Evolutionary conservation across 1,140 invertebrate genomes (phyloP).

Genomic region (Antheraea mylitta): DNA sequence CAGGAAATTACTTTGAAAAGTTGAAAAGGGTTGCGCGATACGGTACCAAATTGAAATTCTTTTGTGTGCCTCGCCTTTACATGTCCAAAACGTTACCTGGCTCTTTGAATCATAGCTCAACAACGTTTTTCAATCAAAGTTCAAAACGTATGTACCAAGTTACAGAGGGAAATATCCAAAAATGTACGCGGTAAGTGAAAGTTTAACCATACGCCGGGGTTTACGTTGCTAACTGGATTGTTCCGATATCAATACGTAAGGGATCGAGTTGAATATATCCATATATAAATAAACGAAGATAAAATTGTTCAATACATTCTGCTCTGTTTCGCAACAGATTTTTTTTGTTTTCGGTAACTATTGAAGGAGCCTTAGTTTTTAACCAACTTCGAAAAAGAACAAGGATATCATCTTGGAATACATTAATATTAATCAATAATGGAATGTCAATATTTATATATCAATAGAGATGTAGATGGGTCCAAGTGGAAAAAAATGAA

Average conservation of each 20-base stretch:
- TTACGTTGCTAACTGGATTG: conserved; percentile 2
- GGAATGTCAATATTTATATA: too few relatives aligned
- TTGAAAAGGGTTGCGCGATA: conserved; percentile 71
- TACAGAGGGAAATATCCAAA: conserved; percentile 15
- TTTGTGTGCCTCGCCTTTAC: conserved; percentile 62
- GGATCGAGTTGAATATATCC: not conserved
- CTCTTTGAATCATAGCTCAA: conserved; percentile 49
- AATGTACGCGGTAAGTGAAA: conserved; percentile 5
- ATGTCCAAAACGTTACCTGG: conserved; percentile 61
- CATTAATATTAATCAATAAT: too few relatives aligned
- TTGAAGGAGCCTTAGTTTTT: too few relatives aligned
- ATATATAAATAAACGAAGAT: too few relatives aligned
- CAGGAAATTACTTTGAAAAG: conserved; percentile 70
- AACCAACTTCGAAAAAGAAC: too few relatives aligned
- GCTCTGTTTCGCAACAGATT: too few relatives aligned
- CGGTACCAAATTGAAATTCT: conserved; percentile 73
- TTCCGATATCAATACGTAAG: not conserved
- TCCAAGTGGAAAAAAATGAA: too few relatives aligned
- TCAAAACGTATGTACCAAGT: conserved; percentile 27
- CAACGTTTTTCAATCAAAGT: conserved; percentile 45
- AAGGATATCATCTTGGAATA: too few relatives aligned
- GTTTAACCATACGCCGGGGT: not conserved
- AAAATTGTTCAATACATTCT: too few relatives aligned
- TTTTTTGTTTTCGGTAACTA: too few relatives aligned
- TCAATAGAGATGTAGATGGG: too few relatives aligned